Evolutionary conservation across 2,113 vertebrate species (phyloP).

Genomic region (Meriones unguiculatus): DNA sequence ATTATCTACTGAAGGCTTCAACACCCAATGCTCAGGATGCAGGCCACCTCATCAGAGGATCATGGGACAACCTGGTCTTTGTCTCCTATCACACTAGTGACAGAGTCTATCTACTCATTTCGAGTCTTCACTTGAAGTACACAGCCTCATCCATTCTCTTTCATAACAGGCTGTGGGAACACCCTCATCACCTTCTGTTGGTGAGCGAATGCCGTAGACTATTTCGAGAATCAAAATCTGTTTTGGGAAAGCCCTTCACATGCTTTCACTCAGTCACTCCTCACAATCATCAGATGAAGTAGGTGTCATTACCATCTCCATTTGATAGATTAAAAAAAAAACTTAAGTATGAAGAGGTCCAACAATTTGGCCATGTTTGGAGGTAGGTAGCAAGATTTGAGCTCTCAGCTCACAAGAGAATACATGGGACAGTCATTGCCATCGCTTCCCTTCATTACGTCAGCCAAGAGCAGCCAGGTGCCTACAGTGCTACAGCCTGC

Average conservation of each 20-base stretch:
- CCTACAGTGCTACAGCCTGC: background rate
- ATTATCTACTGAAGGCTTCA: background rate
- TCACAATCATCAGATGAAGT: background rate
- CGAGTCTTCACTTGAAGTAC: background rate
- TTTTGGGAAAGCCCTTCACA: background rate
- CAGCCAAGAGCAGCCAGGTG: background rate
- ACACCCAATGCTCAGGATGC: background rate
- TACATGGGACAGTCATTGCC: rapidly evolving
- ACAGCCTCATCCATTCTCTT: background rate
- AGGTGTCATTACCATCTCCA: background rate
- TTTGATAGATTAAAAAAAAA: background rate
- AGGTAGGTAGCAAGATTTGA: background rate
- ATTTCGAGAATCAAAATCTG: background rate
- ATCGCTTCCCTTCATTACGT: background rate
- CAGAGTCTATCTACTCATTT: background rate
- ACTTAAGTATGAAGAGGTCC: background rate
- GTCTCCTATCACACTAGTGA: background rate
- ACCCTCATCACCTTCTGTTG: background rate
- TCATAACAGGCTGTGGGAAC: background rate
- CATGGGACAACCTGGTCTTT: background rate
- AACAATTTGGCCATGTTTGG: background rate
- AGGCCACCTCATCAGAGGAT: background rate
- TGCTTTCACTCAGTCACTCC: background rate
- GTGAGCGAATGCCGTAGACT: background rate
- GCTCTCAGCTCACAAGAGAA: background rate